phyloP scores from a whole-genome alignment of 2,888 invertebrate genomes.

The Protophormia terraenovae region DNA sequence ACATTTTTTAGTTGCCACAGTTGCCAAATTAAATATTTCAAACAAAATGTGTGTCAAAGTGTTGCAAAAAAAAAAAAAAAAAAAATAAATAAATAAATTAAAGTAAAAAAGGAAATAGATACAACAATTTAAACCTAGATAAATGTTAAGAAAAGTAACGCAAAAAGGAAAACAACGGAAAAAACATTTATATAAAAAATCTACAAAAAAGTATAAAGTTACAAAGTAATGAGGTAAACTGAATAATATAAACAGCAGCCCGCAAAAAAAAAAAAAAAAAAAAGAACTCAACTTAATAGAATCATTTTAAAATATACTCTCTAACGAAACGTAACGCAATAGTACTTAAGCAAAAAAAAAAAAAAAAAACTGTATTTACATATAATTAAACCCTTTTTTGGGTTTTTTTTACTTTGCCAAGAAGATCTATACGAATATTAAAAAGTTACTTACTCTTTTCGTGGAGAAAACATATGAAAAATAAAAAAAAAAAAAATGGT shows the following conservation, averaged over 20 bases:
- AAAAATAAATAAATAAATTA: too few species aligned
- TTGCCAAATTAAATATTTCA: constrained; percentile 7
- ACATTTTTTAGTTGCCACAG: neutral
- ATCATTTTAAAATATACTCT: constrained; percentile 8
- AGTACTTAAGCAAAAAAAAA: neutral
- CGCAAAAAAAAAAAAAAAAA: constrained; percentile 18
- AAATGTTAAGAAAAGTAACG: neutral
- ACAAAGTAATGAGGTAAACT: constrained; percentile 45
- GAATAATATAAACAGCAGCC: constrained; percentile 3
- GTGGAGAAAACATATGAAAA: neutral
- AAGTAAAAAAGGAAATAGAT: too few species aligned
- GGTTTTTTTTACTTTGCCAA: neutral
- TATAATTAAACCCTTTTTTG: constrained; percentile 43
- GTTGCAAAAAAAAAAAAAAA: too few species aligned
- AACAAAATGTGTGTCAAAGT: constrained; percentile 41
- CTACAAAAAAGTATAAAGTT: constrained; percentile 5
- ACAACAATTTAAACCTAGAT: neutral
- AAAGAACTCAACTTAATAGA: constrained; percentile 30
- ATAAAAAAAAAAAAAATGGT: neutral
- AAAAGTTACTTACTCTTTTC: neutral
- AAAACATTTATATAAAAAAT: neutral
- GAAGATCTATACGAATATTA: constrained; percentile 5
- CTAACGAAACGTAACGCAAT: constrained; percentile 23
- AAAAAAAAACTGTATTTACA: constrained; percentile 45
- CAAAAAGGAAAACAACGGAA: neutral